Evolutionary conservation across 2,113 vertebrate genomes (phyloP).

Genomic region (Ctenomys sociabilis): DNA sequence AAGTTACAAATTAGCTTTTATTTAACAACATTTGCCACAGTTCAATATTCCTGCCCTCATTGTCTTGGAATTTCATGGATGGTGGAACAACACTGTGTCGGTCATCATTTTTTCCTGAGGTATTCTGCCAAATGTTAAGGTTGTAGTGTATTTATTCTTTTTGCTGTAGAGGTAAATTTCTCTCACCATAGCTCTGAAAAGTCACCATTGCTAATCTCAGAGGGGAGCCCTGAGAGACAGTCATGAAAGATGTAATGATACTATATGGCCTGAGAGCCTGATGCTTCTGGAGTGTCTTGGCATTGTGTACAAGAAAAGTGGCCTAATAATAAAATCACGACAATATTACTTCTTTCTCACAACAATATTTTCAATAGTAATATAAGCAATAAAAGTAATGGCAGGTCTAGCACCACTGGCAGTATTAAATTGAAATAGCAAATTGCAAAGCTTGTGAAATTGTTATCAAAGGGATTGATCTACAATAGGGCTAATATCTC

Average conservation of each 20-base stretch:
- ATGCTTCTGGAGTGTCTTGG: conserved; percentile 24
- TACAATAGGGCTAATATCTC: conserved; percentile 71
- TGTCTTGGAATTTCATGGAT: neutral
- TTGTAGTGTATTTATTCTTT: neutral
- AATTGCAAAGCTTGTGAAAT: conserved; percentile 69
- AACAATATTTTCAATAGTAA: conserved; percentile 78
- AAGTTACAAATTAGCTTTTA: neutral
- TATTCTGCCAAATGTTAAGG: neutral
- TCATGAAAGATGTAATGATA: conserved; percentile 63
- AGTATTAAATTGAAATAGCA: conserved; percentile 79
- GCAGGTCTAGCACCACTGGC: conserved; percentile 65
- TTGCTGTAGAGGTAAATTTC: neutral
- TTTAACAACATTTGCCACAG: neutral
- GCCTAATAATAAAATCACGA: conserved; percentile 31
- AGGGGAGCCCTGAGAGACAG: neutral
- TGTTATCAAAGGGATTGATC: conserved; percentile 77
- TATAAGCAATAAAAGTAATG: conserved; percentile 77
- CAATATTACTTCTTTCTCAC: conserved; percentile 57
- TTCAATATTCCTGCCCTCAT: neutral
- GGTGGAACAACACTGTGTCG: neutral
- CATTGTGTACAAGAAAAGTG: conserved; percentile 42
- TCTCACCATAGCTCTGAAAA: conserved; percentile 16
- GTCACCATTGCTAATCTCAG: conserved; percentile 46
- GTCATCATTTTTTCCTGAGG: neutral
- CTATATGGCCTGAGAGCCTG: neutral